These are phyloP conservation scores for Orussus abietinus DNA, from an alignment of 1,140 invertebrate genomes.

Conservation along the genomic window DNA sequence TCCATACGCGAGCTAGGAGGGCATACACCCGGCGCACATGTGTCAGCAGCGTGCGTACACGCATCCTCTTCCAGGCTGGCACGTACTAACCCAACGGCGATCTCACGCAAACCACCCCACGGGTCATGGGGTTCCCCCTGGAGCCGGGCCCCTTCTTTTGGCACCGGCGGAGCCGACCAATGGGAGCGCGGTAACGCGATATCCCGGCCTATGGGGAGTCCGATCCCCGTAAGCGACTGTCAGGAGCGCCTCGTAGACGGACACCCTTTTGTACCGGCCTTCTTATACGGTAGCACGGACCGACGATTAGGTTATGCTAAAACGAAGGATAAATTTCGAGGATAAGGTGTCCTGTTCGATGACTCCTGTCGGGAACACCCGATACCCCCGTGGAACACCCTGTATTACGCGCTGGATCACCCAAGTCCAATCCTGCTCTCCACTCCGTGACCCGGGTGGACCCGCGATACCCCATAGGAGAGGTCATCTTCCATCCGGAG, in stretches of 20 bases:
- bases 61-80: constrained; percentile 10
- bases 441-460: too few relatives aligned
- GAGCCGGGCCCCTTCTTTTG: constrained; percentile 28
- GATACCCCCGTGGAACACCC: constrained; percentile 21
- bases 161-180: constrained; percentile 20
- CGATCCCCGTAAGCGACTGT: constrained; percentile 16
- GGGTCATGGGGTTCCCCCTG: constrained; percentile 18
- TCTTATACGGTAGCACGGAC: constrained; percentile 28
- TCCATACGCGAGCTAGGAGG: too few relatives aligned
- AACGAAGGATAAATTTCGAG: constrained; percentile 24
- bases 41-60: constrained; percentile 6
- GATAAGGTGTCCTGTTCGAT: constrained; percentile 26
- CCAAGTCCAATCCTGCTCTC: constrained; percentile 12
- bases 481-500: too few relatives aligned
- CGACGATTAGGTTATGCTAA: constrained; percentile 27
- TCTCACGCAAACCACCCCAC: constrained; percentile 30
- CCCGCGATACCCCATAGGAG: too few relatives aligned
- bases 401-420: constrained; percentile 27
- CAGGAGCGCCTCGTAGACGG: constrained; percentile 10
- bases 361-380: constrained; percentile 13
- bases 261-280: constrained; percentile 13
- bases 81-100: constrained; percentile 35
- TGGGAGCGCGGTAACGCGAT: constrained; percentile 30
- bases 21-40: background rate
- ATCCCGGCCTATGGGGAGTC: constrained; percentile 17